Base-by-base conservation (phyloP, 2,888 invertebrate species). In the Drosophila trichaetosa region DNA sequence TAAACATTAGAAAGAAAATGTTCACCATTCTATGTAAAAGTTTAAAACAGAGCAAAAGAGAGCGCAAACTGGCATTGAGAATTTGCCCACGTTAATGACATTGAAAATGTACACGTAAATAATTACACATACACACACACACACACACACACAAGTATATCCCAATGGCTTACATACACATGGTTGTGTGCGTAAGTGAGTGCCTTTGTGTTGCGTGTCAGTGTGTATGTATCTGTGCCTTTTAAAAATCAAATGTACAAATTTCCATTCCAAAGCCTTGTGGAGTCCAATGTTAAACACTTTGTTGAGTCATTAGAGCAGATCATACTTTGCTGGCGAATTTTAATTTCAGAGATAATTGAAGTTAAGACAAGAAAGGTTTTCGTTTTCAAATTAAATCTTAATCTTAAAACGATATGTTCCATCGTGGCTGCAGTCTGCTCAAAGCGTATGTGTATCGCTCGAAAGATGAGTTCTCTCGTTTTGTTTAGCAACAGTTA, bases 81-180 rank as follows among this genome's bases (percentile, higher is more conserved):
- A 63, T 64, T 61, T 56, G 82, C 76, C 62, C 69, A 63, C 64
- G 74, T 68, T 73, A 82, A 75, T 85, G 86, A 85, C 86, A 87
- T 89, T 84, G 85, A 82, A 54, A 73, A 38, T 54, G 46, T 61
- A 58, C 40, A 77, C 57, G 62, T 57, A 70, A 62, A 64, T 68
- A 62, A 52, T 46, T 62, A 46, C 18, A 18, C 13, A 8, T 7
- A 46, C 21, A 21, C 7, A 46, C 21, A 21, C 6, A n/a, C 2
- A n/a, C 2, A 40, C 10, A 27, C 27, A 4, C 27, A 40, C 11
- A 40, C 5, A 40, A 3, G 33, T 36, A 13, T 54, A 13, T 27
- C 18, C 27, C n/a, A 68, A 49, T 40, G 69, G 42, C 53, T 46
- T 53, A 60, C 60, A 70, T 49, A 38, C 42, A 34, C 29, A 42